phyloP scores from a whole-genome alignment of 2,113 vertebrate genomes.

The Stegostoma tigrinum region DNA sequence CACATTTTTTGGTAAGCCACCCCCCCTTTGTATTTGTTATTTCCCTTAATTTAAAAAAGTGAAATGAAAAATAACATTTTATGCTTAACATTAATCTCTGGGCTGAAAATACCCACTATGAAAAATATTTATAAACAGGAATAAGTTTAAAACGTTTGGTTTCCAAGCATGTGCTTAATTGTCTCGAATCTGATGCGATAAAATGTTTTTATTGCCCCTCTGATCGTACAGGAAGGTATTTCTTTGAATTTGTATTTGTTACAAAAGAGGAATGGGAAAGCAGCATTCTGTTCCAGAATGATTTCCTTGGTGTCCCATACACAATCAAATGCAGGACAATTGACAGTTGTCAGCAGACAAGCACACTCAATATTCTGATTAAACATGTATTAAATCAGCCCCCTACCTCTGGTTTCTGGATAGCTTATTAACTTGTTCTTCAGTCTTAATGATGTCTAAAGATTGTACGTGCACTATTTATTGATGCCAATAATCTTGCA shows the following conservation, averaged over 20 bases:
- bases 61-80: not conserved
- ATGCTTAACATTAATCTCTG: no score
- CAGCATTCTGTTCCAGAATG: not conserved
- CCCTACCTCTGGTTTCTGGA: not conserved
- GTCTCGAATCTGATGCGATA: not conserved
- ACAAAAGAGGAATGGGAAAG: not conserved
- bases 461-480: not conserved
- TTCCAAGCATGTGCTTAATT: not conserved
- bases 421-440: not conserved
- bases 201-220: not conserved
- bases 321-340: not conserved
- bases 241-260: not conserved
- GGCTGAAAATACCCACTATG: not conserved
- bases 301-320: slow-evolving; percentile 6
- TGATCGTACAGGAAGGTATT: not conserved
- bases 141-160: not conserved
- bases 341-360: not conserved
- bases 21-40: not conserved
- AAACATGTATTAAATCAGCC: not conserved
- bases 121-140: not conserved
- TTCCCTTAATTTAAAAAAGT: not conserved
- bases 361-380: not conserved
- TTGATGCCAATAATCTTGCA: not conserved
- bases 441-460: not conserved
- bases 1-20: not conserved